Conservation (phyloP, 2,888 invertebrate species). For the Meteorus colon region DNA sequence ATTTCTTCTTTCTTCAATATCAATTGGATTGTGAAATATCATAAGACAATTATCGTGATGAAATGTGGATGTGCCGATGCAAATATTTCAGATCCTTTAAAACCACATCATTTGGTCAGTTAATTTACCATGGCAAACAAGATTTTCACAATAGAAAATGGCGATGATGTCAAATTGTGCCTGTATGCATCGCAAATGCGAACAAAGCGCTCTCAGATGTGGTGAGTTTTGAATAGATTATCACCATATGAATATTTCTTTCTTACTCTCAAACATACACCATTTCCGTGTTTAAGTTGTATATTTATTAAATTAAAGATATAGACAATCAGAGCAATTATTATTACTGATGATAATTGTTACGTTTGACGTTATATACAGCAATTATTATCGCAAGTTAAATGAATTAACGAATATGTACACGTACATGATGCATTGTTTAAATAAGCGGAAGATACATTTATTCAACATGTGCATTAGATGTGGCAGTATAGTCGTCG, state of each 20-base stretch:
- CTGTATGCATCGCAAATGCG: slow-evolving; percentile 66
- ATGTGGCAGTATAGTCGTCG: slow-evolving; percentile 30
- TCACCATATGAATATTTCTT: neutral
- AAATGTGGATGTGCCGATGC: slow-evolving; percentile 70
- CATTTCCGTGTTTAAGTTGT: neutral
- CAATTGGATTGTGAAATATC: slow-evolving; percentile 46
- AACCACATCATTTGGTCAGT: slow-evolving; percentile 75
- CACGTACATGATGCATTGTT: neutral
- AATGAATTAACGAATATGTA: slow-evolving; percentile 10
- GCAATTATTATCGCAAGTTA: neutral
- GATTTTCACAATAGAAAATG: slow-evolving; percentile 73
- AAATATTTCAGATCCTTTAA: slow-evolving; percentile 74
- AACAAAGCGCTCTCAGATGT: slow-evolving; percentile 66
- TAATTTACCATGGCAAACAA: slow-evolving; percentile 75
- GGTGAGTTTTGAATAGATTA: slow-evolving; percentile 56
- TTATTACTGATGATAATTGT: slow-evolving; percentile 19
- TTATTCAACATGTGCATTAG: slow-evolving; percentile 36
- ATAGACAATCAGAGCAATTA: neutral
- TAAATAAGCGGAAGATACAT: slow-evolving; percentile 41
- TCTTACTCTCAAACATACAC: neutral
- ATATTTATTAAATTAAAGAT: slow-evolving; percentile 3
- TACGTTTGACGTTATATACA: slow-evolving; percentile 2
- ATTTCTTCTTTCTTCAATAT: slow-evolving; percentile 48
- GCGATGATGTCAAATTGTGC: slow-evolving; percentile 66
- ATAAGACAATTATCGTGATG: slow-evolving; percentile 46